phyloP scores from a whole-genome alignment of 2,797 vertebrate species.

The Acropternis orthonyx region DNA sequence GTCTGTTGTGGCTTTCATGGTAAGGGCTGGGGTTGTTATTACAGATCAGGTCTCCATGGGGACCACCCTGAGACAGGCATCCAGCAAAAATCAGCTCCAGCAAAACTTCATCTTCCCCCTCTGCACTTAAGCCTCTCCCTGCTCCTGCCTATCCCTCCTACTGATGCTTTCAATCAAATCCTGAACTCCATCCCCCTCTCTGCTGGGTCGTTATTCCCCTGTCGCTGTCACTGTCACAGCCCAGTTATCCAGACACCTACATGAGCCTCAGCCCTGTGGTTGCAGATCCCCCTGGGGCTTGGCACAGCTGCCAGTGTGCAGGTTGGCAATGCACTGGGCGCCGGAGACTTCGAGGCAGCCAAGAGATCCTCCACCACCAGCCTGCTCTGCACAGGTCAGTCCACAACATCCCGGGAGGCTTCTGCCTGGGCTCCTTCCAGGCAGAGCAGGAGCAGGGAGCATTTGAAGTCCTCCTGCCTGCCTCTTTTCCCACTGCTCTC shows the following conservation, averaged over 20 bases:
- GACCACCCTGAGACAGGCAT: fast-evolving
- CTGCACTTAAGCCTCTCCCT: not conserved
- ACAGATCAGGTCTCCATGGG: not conserved
- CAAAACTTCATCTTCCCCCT: not conserved
- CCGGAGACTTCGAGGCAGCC: conserved; percentile 73
- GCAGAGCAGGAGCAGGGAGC: not conserved
- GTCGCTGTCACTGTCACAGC: fast-evolving
- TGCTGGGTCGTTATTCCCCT: not conserved
- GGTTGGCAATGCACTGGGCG: conserved; percentile 87
- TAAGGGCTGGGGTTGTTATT: conserved; percentile 54
- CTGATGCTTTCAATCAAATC: fast-evolving
- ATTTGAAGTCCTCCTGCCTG: not conserved
- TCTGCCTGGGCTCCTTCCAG: not conserved
- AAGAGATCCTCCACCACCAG: conserved; percentile 76
- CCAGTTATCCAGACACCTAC: fast-evolving
- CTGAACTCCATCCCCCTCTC: fast-evolving
- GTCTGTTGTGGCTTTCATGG: conserved; percentile 79
- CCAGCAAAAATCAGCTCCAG: not conserved
- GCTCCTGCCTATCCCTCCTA: not conserved
- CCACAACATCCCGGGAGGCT: fast-evolving
- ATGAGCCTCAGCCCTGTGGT: not conserved
- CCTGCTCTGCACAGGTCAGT: conserved; percentile 81
- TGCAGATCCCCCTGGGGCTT: conserved; percentile 84
- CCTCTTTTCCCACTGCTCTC: not conserved
- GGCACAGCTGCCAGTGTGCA: conserved; percentile 78